Evolutionary conservation across 2,797 vertebrate genomes (phyloP).

Genomic region (Poeciliopsis paucimaculata): DNA sequence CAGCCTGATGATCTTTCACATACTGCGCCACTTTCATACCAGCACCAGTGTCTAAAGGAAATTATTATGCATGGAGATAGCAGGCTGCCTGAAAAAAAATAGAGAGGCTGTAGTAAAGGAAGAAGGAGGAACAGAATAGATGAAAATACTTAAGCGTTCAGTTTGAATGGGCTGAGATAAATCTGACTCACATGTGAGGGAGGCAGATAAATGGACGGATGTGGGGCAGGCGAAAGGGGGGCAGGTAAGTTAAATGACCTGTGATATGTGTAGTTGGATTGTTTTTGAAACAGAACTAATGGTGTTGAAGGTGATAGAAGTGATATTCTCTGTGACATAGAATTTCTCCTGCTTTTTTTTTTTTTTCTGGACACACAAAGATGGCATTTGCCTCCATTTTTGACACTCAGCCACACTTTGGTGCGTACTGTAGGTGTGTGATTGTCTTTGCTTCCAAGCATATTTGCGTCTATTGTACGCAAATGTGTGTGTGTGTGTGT

Average conservation of each 20-base stretch:
- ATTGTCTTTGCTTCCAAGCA: conserved; percentile 60
- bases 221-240: conserved; percentile 39
- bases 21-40: conserved; percentile 59
- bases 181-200: conserved; percentile 32
- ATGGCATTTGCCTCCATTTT: conserved; percentile 18
- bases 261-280: conserved; percentile 87
- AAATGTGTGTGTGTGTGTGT: conserved; percentile 72
- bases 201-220: conserved; percentile 24
- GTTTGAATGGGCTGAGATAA: conserved; percentile 53
- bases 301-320: conserved; percentile 52
- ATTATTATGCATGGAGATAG: conserved; percentile 82
- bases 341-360: conserved; percentile 13
- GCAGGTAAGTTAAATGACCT: conserved; percentile 78
- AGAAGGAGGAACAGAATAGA: conserved; percentile 35
- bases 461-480: conserved; percentile 58
- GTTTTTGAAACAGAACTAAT: conserved; percentile 86
- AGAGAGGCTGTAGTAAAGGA: conserved; percentile 26
- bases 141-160: conserved; percentile 58
- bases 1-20: conserved; percentile 74
- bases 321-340: conserved; percentile 32
- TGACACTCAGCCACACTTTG: conserved; percentile 18
- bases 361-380: conserved; percentile 12
- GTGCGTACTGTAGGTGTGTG: conserved; percentile 53
- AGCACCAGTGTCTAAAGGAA: conserved; percentile 42
- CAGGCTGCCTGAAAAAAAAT: conserved; percentile 64